phyloP scores from a whole-genome alignment of 2,888 invertebrate species.

The Deladenus siricidicola region DNA sequence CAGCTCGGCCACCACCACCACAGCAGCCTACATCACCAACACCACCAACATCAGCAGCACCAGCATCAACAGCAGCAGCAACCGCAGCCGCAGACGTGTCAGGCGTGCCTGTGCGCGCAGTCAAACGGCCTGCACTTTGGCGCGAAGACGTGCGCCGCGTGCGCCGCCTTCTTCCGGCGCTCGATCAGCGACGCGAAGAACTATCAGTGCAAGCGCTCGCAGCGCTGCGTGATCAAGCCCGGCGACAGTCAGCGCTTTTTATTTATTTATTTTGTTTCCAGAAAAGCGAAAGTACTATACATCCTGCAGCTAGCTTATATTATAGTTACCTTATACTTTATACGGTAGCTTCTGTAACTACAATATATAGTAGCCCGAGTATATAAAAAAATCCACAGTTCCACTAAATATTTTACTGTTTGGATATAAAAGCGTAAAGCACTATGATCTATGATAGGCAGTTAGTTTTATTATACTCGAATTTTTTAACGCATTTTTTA shows the following conservation, averaged over 20 bases:
- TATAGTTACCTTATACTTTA: too few species aligned
- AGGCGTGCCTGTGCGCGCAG: constrained; percentile 44
- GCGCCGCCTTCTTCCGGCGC: constrained; percentile 47
- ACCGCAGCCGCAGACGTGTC: constrained; percentile 11
- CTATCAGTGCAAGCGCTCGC: constrained; percentile 47
- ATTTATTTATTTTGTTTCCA: too few species aligned
- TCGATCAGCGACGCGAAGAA: constrained; percentile 43
- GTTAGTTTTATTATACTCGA: too few species aligned
- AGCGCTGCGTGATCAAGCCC: constrained; percentile 39
- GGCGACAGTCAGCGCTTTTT: constrained; percentile 38
- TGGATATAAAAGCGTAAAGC: too few species aligned
- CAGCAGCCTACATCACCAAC: not conserved
- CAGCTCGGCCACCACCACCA: constrained; percentile 1
- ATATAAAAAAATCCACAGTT: too few species aligned
- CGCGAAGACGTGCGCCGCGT: constrained; percentile 50
- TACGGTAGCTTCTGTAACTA: too few species aligned
- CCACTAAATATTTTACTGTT: too few species aligned
- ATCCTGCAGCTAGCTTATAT: too few species aligned
- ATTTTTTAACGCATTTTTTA: too few species aligned
- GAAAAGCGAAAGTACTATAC: too few species aligned
- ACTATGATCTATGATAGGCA: too few species aligned
- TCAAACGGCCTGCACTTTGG: constrained; percentile 52
- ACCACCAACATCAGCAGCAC: not conserved
- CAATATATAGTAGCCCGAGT: too few species aligned
- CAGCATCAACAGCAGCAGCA: constrained; percentile 5